phyloP scores from a whole-genome alignment of 2,888 invertebrate genomes.

The Slavum lentiscoides region DNA sequence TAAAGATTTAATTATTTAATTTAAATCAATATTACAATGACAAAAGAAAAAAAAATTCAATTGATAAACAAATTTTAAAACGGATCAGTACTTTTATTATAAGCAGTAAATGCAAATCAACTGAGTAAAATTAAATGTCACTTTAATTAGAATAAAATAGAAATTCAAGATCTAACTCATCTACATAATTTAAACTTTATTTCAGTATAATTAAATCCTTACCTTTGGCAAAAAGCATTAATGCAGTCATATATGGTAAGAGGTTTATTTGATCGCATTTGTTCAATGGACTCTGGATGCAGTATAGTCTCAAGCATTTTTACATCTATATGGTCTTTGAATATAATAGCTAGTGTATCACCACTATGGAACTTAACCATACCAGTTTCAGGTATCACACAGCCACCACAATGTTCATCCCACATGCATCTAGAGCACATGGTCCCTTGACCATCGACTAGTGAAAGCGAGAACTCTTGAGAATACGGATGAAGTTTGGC shows the following conservation, averaged over 20 bases:
- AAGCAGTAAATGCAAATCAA: too few relatives aligned
- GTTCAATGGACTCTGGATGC: constrained; percentile 62
- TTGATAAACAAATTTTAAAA: too few relatives aligned
- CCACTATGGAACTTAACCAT: constrained; percentile 63
- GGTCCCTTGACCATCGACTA: constrained; percentile 67
- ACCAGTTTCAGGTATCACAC: constrained; percentile 62
- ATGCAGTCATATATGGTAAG: constrained; percentile 68
- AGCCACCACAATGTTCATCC: constrained; percentile 65
- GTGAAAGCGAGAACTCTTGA: constrained; percentile 62
- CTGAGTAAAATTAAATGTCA: too few relatives aligned
- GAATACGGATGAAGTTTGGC: constrained; percentile 62
- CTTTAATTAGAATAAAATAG: not conserved
- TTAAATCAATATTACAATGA: too few relatives aligned
- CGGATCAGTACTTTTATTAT: too few relatives aligned
- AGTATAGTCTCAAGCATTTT: constrained; percentile 57
- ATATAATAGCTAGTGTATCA: constrained; percentile 64
- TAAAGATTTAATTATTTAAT: too few relatives aligned
- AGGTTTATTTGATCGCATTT: constrained; percentile 62
- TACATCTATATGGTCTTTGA: constrained; percentile 60
- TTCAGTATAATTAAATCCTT: constrained; percentile 2
- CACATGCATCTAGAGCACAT: constrained; percentile 67
- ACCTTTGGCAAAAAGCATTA: constrained; percentile 68
- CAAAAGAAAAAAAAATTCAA: too few relatives aligned
- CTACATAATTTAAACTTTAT: too few relatives aligned
- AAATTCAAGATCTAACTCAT: not conserved